These are phyloP conservation scores for Masticophis lateralis DNA, from an alignment of 2,797 vertebrate species.

Conservation along the genomic window DNA sequence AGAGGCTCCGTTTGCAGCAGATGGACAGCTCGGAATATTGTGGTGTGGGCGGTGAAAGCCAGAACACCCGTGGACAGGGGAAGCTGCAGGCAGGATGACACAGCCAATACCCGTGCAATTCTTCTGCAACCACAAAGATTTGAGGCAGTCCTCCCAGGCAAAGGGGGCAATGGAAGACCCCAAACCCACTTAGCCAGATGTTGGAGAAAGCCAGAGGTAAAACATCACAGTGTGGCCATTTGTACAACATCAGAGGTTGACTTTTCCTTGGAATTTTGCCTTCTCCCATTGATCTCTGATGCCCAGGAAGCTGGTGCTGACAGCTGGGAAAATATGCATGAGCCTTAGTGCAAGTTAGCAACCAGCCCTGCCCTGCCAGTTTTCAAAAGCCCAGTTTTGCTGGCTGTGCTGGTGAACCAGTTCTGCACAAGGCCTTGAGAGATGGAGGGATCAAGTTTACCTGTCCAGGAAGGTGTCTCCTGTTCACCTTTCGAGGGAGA, in stretches of 20 bases:
- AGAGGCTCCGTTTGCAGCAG: neutral
- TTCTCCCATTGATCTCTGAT: neutral
- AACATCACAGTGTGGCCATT: neutral
- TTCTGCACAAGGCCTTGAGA: neutral
- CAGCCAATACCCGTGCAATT: neutral
- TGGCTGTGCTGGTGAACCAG: neutral
- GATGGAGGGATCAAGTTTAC: neutral
- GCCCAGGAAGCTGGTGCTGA: neutral
- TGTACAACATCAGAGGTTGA: neutral
- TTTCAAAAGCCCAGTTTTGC: neutral
- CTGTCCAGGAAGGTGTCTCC: neutral
- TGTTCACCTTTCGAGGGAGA: neutral
- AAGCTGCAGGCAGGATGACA: neutral
- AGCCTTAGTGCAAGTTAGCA: neutral
- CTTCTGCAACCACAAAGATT: neutral
- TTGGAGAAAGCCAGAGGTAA: neutral
- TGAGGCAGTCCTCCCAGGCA: neutral
- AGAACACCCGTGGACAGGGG: too few relatives aligned
- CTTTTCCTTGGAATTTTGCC: neutral
- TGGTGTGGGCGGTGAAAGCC: neutral
- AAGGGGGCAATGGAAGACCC: neutral
- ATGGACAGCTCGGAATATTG: neutral
- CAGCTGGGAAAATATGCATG: neutral
- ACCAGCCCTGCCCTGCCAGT: neutral
- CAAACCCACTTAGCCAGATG: neutral